These are phyloP conservation scores for Euschistus heros DNA, from an alignment of 1,140 invertebrate species.

Conservation along the genomic window DNA sequence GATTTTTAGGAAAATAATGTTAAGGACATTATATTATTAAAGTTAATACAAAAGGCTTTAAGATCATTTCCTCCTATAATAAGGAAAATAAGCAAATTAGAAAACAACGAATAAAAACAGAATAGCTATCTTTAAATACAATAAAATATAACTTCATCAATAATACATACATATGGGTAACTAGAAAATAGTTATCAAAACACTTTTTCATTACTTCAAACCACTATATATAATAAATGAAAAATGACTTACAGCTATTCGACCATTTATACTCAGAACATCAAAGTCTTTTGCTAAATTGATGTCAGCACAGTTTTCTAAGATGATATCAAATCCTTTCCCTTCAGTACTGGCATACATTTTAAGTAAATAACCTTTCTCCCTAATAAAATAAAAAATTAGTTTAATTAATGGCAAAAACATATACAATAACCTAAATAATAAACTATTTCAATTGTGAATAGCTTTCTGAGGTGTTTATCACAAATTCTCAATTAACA, in stretches of 20 bases:
- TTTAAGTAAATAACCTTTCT: conserved; percentile 34
- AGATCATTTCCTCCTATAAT: not conserved
- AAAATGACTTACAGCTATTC: conserved; percentile 39
- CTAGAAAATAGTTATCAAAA: not conserved
- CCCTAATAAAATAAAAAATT: conserved; percentile 27
- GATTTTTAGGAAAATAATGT: too few relatives aligned
- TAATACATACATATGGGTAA: not conserved
- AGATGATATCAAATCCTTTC: conserved; percentile 41
- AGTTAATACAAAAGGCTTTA: too few relatives aligned
- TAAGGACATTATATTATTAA: too few relatives aligned
- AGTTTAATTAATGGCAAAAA: not conserved
- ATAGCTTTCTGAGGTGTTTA: too few relatives aligned
- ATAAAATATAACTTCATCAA: not conserved
- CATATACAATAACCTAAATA: too few relatives aligned
- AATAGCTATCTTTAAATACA: not conserved
- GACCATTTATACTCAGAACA: conserved; percentile 38
- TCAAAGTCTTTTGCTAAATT: conserved; percentile 43
- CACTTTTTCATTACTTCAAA: not conserved
- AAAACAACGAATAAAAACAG: not conserved
- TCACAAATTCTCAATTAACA: too few relatives aligned
- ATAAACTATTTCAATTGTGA: too few relatives aligned
- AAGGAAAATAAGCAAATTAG: not conserved
- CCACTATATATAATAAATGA: conserved; percentile 1
- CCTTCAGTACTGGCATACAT: conserved; percentile 31
- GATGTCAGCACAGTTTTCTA: conserved; percentile 49